Percentiles rank a stretch among this genome's conserved stretches.
These are phyloP conservation scores for Meiosimyza decipiens DNA, from an alignment of 2,888 invertebrate species.

Conservation along the genomic window DNA sequence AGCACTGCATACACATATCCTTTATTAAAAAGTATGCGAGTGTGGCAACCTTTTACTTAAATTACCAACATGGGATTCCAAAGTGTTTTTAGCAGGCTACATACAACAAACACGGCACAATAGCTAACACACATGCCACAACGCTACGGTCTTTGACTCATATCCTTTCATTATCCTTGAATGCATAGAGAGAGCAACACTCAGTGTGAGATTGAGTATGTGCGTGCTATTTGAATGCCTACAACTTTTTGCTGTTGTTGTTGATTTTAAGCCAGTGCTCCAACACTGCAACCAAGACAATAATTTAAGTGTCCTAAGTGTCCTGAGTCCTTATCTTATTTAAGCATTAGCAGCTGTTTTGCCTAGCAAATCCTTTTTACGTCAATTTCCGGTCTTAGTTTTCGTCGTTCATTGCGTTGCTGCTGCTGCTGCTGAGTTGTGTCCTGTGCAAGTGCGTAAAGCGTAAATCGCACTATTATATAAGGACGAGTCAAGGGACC, in stretches of 20 bases:
- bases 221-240: too few relatives aligned
- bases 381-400: slow-evolving; percentile 22
- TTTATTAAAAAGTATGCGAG: background rate
- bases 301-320: slow-evolving; percentile 14
- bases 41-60: background rate
- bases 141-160: background rate
- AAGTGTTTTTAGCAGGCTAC: slow-evolving; percentile 1
- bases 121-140: background rate
- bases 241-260: too few relatives aligned
- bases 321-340: slow-evolving; percentile 12
- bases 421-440: background rate
- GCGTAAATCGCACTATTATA: slow-evolving; percentile 1
- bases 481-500: slow-evolving; percentile 16
- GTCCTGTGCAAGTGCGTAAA: background rate
- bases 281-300: background rate
- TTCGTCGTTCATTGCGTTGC: background rate
- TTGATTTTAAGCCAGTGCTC: too few relatives aligned
- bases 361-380: slow-evolving; percentile 23
- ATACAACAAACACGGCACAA: background rate
- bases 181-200: too few relatives aligned
- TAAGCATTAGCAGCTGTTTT: slow-evolving; percentile 22
- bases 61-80: slow-evolving; percentile 7
- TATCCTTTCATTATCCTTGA: too few relatives aligned
- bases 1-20: background rate
- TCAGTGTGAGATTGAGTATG: too few relatives aligned